Evolutionary conservation across 2,888 invertebrate species (phyloP).

Genomic region (Glaucopsyche alexis): DNA sequence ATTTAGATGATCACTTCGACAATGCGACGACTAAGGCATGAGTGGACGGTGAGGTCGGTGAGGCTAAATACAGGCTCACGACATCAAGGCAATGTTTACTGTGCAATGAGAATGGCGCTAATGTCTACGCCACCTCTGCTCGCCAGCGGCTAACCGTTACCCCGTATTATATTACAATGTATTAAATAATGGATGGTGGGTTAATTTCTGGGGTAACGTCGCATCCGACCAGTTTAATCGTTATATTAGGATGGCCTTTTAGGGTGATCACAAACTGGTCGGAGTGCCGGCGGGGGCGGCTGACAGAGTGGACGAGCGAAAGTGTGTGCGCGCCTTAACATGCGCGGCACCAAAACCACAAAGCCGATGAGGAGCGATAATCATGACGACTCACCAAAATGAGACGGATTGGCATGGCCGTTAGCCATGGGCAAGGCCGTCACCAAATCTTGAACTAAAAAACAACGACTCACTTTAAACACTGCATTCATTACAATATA

Average conservation of each 20-base stretch:
- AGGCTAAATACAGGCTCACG: conserved; percentile 69
- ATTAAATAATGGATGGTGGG: neutral
- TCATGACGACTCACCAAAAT: conserved; percentile 78
- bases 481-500: conserved; percentile 64
- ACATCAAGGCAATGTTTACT: conserved; percentile 63
- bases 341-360: conserved; percentile 74
- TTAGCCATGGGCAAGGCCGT: conserved; percentile 79
- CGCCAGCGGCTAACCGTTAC: conserved; percentile 45
- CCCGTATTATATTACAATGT: neutral
- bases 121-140: conserved; percentile 57
- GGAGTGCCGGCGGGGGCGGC: conserved; percentile 35
- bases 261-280: conserved; percentile 2
- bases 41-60: conserved; percentile 65
- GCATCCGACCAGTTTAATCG: conserved; percentile 4
- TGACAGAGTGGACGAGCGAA: conserved; percentile 48
- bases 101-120: conserved; percentile 61
- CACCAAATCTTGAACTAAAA: conserved; percentile 81
- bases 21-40: conserved; percentile 76
- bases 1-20: conserved; percentile 63
- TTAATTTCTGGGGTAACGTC: neutral
- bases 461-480: conserved; percentile 77
- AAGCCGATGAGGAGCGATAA: conserved; percentile 72
- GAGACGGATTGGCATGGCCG: conserved; percentile 79
- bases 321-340: conserved; percentile 62
- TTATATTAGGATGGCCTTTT: neutral